phyloP scores from a whole-genome alignment of 30 jellyfish, hydroid and myxozoan species.

The Morbakka virulenta region DNA sequence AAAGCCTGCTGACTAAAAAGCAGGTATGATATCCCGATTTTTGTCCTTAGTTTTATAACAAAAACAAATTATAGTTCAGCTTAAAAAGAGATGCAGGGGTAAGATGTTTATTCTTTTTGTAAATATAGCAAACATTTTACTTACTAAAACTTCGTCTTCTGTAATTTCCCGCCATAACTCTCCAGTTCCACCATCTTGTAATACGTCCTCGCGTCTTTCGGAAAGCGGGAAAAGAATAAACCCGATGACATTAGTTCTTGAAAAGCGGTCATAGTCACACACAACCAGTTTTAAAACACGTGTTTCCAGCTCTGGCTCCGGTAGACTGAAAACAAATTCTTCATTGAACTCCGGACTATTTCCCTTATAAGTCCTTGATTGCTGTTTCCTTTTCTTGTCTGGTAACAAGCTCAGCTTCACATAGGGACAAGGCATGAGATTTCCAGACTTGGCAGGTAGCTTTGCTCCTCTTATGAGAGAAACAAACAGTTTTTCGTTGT shows the following conservation, averaged over 20 bases:
- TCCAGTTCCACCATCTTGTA: constrained; percentile 71
- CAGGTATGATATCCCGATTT: too few species aligned
- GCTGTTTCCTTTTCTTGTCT: constrained; percentile 77
- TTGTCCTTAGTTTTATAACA: too few species aligned
- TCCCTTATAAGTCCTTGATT: constrained; percentile 73
- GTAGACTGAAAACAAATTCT: constrained; percentile 63
- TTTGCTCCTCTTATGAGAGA: constrained; percentile 34
- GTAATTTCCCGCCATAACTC: constrained; percentile 81
- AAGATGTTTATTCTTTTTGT: too few species aligned
- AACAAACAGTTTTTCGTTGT: constrained; percentile 61
- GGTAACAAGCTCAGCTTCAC: constrained; percentile 74
- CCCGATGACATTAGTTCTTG: constrained; percentile 76
- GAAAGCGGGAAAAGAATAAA: constrained; percentile 67
- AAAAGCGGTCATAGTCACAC: constrained; percentile 85
- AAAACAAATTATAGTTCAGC: too few species aligned
- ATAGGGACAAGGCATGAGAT: constrained; percentile 66
- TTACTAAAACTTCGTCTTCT: constrained; percentile 68
- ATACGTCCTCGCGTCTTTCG: constrained; percentile 62
- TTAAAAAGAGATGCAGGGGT: too few species aligned
- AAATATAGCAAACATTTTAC: too few species aligned
- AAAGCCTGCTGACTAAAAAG: too few species aligned
- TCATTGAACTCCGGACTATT: constrained; percentile 81
- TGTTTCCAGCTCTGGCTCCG: constrained; percentile 53
- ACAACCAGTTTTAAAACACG: constrained; percentile 67
- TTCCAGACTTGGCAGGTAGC: constrained; percentile 43